phyloP scores from a whole-genome alignment of 2,113 vertebrate genomes.

The Pan paniscus region DNA sequence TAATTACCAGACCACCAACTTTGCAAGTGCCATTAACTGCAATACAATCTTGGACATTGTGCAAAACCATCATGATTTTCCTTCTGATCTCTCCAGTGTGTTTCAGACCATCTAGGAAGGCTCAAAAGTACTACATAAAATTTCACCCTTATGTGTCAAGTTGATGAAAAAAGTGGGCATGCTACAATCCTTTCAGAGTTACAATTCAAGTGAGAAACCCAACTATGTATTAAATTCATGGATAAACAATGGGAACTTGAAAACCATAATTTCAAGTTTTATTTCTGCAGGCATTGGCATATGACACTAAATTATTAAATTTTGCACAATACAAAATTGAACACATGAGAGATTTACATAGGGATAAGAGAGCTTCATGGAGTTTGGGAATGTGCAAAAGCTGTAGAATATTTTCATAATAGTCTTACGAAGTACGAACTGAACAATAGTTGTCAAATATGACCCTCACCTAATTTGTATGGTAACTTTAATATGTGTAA shows the following conservation, averaged over 20 bases:
- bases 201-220: slow-evolving; percentile 66
- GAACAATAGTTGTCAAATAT: slow-evolving; percentile 31
- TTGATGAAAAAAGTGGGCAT: slow-evolving; percentile 65
- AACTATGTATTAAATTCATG: slow-evolving; percentile 68
- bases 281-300: slow-evolving; percentile 54
- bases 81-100: slow-evolving; percentile 51
- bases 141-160: slow-evolving; percentile 60
- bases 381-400: slow-evolving; percentile 9
- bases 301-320: slow-evolving; percentile 64
- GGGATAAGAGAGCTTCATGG: not conserved
- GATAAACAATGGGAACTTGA: slow-evolving; percentile 59
- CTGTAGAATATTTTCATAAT: not conserved
- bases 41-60: slow-evolving; percentile 63
- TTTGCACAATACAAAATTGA: slow-evolving; percentile 56
- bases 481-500: not conserved
- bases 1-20: slow-evolving; percentile 74
- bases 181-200: slow-evolving; percentile 52
- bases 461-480: not conserved
- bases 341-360: slow-evolving; percentile 40
- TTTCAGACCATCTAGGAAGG: slow-evolving; percentile 50
- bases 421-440: not conserved
- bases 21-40: slow-evolving; percentile 65
- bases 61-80: slow-evolving; percentile 40
- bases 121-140: slow-evolving; percentile 47
- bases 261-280: slow-evolving; percentile 71